Evolutionary conservation across 2,888 invertebrate genomes (phyloP), one percentile per base, ranked within the genome.

Genomic region (Brachycybe producta): DNA sequence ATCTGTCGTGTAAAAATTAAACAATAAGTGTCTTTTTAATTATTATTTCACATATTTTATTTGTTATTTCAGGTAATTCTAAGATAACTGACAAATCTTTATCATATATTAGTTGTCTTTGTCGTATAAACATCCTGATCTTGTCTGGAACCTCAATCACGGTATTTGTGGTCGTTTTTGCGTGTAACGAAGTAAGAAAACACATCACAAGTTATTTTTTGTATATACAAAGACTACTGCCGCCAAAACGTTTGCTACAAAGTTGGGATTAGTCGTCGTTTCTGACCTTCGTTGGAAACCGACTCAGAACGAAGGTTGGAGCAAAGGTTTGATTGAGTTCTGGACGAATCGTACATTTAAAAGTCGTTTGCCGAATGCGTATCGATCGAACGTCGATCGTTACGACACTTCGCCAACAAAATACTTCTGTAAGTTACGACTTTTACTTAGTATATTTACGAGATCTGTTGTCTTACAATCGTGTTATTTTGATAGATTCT

Each of bases 1-100:
- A 48, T 17, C 30, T 48, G 5, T 38, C 48, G 7, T 26, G 48
- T 48, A 48, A 8, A 27, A 27, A 27, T 26, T 3, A 19, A 46
- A n/a, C n/a, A n/a, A n/a, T n/a, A n/a, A n/a, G n/a, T n/a, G n/a
- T n/a, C n/a, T n/a, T n/a, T n/a, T n/a, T n/a, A n/a, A n/a, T n/a
- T n/a, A n/a, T n/a, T n/a, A n/a, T n/a, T 36, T 13, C 4, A 15
- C 13, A 17, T 35, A 5, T 17, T 35, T 15, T 27, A 8, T 17
- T 21, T 8, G 19, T 5, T 17, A 2, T 41, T 42, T 4, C 15
- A 42, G 42, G 42, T 15, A 42, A 45, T 32, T 30, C 23, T 24
- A 47, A 38, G 26, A 17, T 38, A 23, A 35, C 38, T 11, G 15
- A 5, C 19, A 24, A 26, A 40, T 48, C 27, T 7, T 39, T 36